Evolutionary conservation across 2,113 vertebrate species (phyloP), one percentile per base, ranked within the genome.

Genomic region (Atlantisia rogersi): DNA sequence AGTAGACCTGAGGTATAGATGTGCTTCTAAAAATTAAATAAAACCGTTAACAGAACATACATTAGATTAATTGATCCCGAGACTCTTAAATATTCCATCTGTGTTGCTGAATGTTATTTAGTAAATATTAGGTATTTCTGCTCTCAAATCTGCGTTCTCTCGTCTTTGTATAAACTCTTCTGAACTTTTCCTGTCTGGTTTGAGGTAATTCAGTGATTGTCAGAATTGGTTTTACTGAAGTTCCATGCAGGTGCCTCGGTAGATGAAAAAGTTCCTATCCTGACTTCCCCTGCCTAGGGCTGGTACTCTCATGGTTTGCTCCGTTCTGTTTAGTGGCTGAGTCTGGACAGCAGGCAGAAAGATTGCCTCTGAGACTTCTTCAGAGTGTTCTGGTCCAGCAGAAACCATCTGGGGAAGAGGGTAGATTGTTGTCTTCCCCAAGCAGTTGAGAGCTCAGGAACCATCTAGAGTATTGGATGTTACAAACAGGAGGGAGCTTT

Each of bases 21-120:
- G n/a, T 46, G 17, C 37, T 42, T 92, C 53, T 94, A 59, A 91
- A 93, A 95, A 53, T 68, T 82, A 69, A 86, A 59, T 79, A 35
- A 85, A 90, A 58, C 35, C 2, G 37, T 53, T 68, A 53, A 12
- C 28, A 35, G 58, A 78, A 73, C 10, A 53, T 63, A 44, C n/a
- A 82, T 9, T 81, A 60, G 78, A 82, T 88, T 59, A 39, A 80
- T 63, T 35, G 9, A 26, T 71, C 50, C 59, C 24, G 50, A 93
- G 19, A 74, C 48, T 55, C 42, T 58, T 56, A 75, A 29, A 28
- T 68, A 40, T 94, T 93, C 40, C 40, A 3, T 90, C 82, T 88
- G 18, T 31, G 35, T 46, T 88, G 42, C 42, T 81, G 32, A 56
- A 24, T 74, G 32, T 55, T 87, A 39, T 65, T 86, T 81, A 63